Percentiles rank a stretch among this genome's conserved stretches.
Conservation (phyloP, 2,113 vertebrate species). For the Morone chrysops region DNA sequence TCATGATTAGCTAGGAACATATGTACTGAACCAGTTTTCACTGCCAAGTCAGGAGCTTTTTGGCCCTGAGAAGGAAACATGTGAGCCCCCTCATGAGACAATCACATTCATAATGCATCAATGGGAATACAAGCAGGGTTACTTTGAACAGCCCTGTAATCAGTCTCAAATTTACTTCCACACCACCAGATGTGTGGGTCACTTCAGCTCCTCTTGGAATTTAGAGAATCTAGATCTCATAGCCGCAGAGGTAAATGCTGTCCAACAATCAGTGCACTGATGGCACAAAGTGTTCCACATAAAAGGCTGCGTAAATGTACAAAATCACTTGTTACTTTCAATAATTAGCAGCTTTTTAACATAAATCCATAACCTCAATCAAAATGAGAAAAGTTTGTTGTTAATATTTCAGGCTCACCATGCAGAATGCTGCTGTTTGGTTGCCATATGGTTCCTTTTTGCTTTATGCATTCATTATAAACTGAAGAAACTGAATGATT, state of each 20-base stretch:
- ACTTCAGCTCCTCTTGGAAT: neutral
- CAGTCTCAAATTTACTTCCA: constrained; percentile 22
- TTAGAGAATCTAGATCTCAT: neutral
- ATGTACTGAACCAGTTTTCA: neutral
- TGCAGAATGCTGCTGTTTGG: neutral
- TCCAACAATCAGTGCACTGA: neutral
- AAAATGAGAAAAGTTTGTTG: neutral
- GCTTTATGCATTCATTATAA: neutral
- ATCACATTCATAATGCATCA: constrained; percentile 21
- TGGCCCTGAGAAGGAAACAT: constrained; percentile 20
- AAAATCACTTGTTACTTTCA: neutral
- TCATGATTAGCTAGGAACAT: neutral
- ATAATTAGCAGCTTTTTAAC: neutral
- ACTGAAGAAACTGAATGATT: neutral
- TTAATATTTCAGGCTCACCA: neutral
- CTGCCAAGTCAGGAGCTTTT: constrained; percentile 27
- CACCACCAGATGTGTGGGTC: constrained; percentile 3
- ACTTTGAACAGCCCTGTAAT: constrained; percentile 4
- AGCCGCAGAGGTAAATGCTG: neutral
- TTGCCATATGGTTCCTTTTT: neutral
- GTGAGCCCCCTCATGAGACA: constrained; percentile 23
- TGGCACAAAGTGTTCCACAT: neutral
- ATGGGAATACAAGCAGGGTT: neutral
- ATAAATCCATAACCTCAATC: neutral
- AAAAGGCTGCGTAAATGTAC: neutral